Evolutionary conservation across 2,888 invertebrate genomes (phyloP).

Genomic region (Nyleta sp.): DNA sequence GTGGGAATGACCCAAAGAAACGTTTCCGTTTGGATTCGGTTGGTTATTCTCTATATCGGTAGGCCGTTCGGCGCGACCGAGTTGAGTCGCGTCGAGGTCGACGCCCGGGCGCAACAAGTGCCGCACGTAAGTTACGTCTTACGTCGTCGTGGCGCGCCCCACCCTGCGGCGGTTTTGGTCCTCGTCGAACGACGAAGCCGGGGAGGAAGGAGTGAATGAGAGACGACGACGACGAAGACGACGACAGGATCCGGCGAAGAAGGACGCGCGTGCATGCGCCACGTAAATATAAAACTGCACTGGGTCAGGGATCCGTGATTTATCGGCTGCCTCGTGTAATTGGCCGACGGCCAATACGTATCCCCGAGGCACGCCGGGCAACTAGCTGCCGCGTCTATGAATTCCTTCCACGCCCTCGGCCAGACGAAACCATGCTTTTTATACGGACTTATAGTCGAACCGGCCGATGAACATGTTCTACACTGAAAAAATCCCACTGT

Average conservation of each 20-base stretch:
- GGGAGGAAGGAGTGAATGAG: too few species aligned
- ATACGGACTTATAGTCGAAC: too few species aligned
- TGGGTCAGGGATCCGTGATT: constrained; percentile 82
- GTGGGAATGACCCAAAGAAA: constrained; percentile 55
- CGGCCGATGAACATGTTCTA: too few species aligned
- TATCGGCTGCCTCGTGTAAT: constrained; percentile 78
- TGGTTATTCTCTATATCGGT: constrained; percentile 41
- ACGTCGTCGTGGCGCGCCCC: constrained; percentile 62
- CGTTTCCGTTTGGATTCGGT: constrained; percentile 54
- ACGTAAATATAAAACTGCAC: constrained; percentile 81
- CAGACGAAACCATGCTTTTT: constrained; percentile 21
- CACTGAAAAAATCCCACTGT: too few species aligned
- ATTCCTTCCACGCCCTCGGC: constrained; percentile 53
- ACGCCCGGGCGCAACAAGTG: constrained; percentile 82
- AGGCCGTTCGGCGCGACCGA: constrained; percentile 46
- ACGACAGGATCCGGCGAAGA: constrained; percentile 41
- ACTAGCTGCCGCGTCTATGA: constrained; percentile 55
- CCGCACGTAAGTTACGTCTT: constrained; percentile 77
- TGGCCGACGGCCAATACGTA: constrained; percentile 78
- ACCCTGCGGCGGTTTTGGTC: constrained; percentile 40
- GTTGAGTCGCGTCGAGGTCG: constrained; percentile 75
- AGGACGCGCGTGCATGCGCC: constrained; percentile 54
- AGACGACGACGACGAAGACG: too few species aligned
- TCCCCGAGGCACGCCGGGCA: constrained; percentile 63
- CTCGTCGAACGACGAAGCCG: too few species aligned